Conservation (phyloP, 2,113 vertebrate species). For the Cyanoliseus patagonus region DNA sequence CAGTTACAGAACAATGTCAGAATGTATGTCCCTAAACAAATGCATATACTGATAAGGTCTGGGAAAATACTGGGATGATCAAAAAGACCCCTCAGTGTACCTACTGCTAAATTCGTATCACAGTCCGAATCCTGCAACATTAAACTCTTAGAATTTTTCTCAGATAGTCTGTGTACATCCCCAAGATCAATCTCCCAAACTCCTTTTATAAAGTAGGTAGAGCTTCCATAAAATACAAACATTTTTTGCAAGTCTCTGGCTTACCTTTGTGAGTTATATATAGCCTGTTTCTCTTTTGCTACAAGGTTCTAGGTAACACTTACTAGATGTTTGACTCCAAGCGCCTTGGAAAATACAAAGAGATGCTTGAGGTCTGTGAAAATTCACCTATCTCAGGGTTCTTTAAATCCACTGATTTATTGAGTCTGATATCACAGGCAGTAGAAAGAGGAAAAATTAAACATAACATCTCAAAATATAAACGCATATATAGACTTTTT, state of each 20-base stretch:
- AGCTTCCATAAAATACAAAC: background rate
- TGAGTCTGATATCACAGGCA: background rate
- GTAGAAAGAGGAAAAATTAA: background rate
- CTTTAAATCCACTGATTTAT: background rate
- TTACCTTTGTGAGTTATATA: background rate
- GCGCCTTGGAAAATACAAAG: background rate
- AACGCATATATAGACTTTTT: background rate
- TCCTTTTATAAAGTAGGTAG: background rate
- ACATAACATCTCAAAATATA: background rate
- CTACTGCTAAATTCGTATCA: background rate
- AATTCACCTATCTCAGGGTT: background rate
- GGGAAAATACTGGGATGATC: background rate
- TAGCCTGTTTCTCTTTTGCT: background rate
- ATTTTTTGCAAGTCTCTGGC: background rate
- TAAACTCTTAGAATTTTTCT: background rate
- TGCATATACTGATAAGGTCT: background rate
- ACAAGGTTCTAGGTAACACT: rapidly evolving
- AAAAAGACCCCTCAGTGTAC: background rate
- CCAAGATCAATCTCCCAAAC: background rate
- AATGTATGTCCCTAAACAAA: background rate
- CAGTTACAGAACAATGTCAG: background rate
- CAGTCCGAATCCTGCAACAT: background rate
- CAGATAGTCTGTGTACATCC: background rate
- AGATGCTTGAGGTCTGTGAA: background rate
- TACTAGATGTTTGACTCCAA: background rate